phyloP scores from a whole-genome alignment of 1,140 invertebrate genomes.

The Drosophila subobscura region DNA sequence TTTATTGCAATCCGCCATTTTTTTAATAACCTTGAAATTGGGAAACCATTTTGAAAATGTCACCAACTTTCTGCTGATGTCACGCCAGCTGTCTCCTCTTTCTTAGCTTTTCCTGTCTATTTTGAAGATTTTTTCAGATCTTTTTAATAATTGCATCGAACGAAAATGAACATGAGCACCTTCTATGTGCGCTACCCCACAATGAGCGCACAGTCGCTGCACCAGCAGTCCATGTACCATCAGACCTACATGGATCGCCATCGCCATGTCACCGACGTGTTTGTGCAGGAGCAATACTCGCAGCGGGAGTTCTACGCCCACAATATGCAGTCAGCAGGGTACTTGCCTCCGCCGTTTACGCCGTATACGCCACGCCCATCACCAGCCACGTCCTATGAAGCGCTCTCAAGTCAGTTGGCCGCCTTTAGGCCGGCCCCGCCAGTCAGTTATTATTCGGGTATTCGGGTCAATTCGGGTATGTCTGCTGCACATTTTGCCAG shows the following conservation, averaged over 20 bases:
- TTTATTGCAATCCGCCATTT: no score
- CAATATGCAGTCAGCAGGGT: background rate
- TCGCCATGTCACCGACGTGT: constrained; percentile 55
- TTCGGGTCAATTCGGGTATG: no score
- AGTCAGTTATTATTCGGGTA: no score
- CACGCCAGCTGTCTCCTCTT: background rate
- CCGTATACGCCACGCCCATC: no score
- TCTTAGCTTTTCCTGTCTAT: background rate
- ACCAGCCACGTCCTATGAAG: no score
- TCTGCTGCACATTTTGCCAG: no score
- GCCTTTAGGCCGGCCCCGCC: no score
- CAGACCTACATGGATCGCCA: constrained; percentile 65
- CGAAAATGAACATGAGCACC: constrained; percentile 18
- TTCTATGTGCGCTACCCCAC: constrained; percentile 39
- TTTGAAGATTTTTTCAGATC: background rate
- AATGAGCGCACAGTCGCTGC: constrained; percentile 48
- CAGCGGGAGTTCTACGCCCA: constrained; percentile 37
- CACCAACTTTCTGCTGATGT: no score
- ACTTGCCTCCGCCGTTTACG: constrained; percentile 8
- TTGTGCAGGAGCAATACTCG: constrained; percentile 63
- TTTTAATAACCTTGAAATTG: no score
- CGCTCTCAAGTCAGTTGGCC: no score
- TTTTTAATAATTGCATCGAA: background rate
- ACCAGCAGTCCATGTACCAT: constrained; percentile 63
- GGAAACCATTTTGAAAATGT: no score